These are phyloP conservation scores for Boleophthalmus pectinirostris DNA, from an alignment of 2,113 vertebrate species.

Conservation along the genomic window DNA sequence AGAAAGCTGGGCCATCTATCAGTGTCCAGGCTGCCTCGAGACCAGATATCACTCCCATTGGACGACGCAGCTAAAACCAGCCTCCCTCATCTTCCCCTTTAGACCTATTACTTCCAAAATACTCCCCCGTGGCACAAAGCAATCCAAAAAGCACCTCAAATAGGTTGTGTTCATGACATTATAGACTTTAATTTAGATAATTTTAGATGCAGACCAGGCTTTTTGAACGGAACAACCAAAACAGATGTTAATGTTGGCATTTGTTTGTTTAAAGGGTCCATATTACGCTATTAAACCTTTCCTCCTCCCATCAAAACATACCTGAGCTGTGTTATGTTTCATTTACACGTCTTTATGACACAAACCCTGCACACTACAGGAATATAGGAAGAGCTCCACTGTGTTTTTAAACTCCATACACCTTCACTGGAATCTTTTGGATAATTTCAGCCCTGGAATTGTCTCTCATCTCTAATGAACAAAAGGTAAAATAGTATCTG, in stretches of 20 bases:
- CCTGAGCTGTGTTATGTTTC: too few species aligned
- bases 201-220: background rate
- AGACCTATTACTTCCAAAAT: conserved; percentile 50
- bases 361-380: too few species aligned
- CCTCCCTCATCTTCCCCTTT: conserved; percentile 30
- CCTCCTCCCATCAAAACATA: too few species aligned
- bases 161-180: background rate
- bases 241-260: background rate
- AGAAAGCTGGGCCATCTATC: conserved; percentile 71
- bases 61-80: conserved; percentile 59
- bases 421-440: too few species aligned
- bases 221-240: background rate
- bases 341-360: too few species aligned
- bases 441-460: too few species aligned
- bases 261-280: too few species aligned
- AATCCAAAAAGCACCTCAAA: conserved; percentile 44
- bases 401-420: too few species aligned
- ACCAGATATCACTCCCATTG: conserved; percentile 57
- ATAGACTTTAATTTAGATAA: background rate
- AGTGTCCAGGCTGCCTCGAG: conserved; percentile 38
- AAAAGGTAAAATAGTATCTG: too few species aligned
- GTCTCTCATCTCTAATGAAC: too few species aligned
- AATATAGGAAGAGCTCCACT: too few species aligned
- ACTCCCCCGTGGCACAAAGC: conserved; percentile 56
- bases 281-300: too few species aligned